Base-by-base conservation (phyloP, 2,113 vertebrate species). In the Polypterus senegalus region DNA sequence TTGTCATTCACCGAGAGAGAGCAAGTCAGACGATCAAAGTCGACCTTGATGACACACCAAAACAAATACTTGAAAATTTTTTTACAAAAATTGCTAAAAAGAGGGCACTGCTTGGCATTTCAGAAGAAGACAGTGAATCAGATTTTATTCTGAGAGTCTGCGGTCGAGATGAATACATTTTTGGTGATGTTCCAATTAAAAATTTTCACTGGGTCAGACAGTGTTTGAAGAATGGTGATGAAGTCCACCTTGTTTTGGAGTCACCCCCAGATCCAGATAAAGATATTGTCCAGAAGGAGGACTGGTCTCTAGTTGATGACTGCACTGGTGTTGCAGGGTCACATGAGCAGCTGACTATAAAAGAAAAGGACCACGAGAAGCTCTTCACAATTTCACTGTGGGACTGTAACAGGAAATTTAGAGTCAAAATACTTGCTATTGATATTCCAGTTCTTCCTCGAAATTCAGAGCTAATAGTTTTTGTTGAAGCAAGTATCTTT, bases 381-480 rank as follows among this genome's bases (percentile, higher is more conserved):
- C 89, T 99, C 47, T 97, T 97, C 71, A 99, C 94, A n/a, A 87
- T 99, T 75, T 98, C 95, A 4, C 79, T 99, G 73, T 99, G 96
- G 95, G 96, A 99, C 74, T 99, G 96, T 58, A 91, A 93, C 70
- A 84, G 92, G 62, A 97, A 90, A 70, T 96, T 99, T 70, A 85
- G 96, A 53, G 88, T 98, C 61, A 99, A 97, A 77, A 85, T 99
- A 65, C 75, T 94, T 69, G 96, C 94, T 5, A 92, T 97, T 0
- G 96, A 99, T 72, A 94, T 98, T 58, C 96, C 95, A 0, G 70
- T 86, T 8, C 78, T 97, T 54, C 93, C 94, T 4, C 89, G 91
- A 64, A 90, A 91, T 67, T 79, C 90, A 0, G 96, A 98, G 57
- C 85, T 93, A 10, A 90, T 88, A 0, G 91, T 97, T 5, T 98